Evolutionary conservation across 2,113 vertebrate species (phyloP), one percentile per base, ranked within the genome.

Genomic region (Motacilla tschutschensis): DNA sequence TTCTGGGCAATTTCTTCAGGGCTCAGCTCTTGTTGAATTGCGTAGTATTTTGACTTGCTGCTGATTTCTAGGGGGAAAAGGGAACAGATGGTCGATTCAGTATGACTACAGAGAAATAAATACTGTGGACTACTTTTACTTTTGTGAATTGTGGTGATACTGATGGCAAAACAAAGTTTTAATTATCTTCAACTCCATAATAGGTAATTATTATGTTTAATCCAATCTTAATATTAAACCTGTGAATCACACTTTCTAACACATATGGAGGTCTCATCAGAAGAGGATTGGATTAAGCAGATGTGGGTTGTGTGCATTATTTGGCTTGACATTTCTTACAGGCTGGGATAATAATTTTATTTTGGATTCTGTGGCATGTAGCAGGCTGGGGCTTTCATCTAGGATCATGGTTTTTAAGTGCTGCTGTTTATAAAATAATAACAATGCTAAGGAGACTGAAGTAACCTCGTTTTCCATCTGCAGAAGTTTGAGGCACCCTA

Each of bases 41-140:
- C 97, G 48, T 99, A 99, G 74, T 97, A 97, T 66, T 98, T 95
- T 97, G 98, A 98, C 91, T 99, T 99, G 44, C 93, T 96, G 92
- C 97, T 98, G 94, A 99, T 98, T 93, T 98, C 99, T 99, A 95
- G 14, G 46, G 67, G 67, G 89, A 75, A 44, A 87, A 79, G 69
- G 59, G 66, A 93, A 41, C 43, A 89, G 7, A 84, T 90, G 72
- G 67, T 70, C 4, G 33, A 58, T 72, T 60, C 66, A 50, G 40
- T 31, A 13, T 18, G 54, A 19, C 36, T 88, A 51, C 33, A 73
- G 63, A 69, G 31, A 59, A 93, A 40, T 63, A 74, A 87, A 67
- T 48, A 40, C 21, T 1, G 3, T 69, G 69, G 40, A 88, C 22
- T 63, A 29, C 57, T 88, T 90, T 51, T 75, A 44, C 24, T 69